Conservation (phyloP, 2,888 invertebrate genomes). For the Himalopsyche kuldschensis region DNA sequence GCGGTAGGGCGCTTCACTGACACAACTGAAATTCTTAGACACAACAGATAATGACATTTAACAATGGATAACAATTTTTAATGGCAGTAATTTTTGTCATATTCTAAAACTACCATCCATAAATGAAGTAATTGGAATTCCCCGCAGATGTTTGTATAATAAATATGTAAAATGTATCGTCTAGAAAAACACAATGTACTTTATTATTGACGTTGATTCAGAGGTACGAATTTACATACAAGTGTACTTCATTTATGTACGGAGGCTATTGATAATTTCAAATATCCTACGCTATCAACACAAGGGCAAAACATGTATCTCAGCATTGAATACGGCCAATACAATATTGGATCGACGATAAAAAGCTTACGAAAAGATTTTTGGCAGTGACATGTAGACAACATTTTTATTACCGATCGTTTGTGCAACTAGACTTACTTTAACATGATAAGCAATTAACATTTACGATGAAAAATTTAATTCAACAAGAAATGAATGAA, state of each 20-base stretch:
- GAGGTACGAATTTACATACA: no score
- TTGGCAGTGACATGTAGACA: conserved; percentile 38
- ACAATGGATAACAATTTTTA: conserved; percentile 11
- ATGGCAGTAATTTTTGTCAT: conserved; percentile 18
- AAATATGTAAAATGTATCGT: no score
- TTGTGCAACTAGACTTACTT: conserved; percentile 31
- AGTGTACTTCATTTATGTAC: conserved; percentile 15
- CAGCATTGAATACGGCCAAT: conserved; percentile 7
- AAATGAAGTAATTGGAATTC: neutral
- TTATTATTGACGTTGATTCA: no score
- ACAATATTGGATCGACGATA: conserved; percentile 8
- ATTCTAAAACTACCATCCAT: neutral
- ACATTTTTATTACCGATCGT: conserved; percentile 15
- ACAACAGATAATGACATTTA: neutral
- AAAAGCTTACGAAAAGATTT: conserved; percentile 36
- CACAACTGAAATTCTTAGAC: neutral
- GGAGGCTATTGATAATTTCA: neutral
- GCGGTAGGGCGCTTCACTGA: conserved; percentile 1
- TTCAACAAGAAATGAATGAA: neutral
- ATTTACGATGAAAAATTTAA: neutral
- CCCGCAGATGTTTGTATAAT: no score
- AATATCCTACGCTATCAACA: conserved; percentile 10
- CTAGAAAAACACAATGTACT: no score
- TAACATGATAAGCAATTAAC: conserved; percentile 14
- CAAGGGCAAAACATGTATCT: conserved; percentile 5